Base-by-base conservation (phyloP, 1,140 invertebrate genomes). In the Scaptodrosophila lebanonensis region DNA sequence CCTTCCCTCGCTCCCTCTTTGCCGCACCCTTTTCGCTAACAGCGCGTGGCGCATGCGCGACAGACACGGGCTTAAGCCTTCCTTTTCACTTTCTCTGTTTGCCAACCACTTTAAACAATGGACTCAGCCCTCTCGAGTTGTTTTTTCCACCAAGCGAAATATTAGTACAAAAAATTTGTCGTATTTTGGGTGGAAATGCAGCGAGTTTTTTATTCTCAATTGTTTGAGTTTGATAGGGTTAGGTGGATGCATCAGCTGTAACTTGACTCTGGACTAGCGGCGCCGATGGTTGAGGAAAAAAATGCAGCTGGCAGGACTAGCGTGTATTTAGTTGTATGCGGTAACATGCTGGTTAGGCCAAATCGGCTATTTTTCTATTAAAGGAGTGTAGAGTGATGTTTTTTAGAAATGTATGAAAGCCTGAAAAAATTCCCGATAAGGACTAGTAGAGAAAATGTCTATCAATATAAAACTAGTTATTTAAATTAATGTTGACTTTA, bases 141-240 rank as follows among this genome's bases (percentile, higher is more conserved):
- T 48, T 42, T 50, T 12, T 62, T 42, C 27, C 18, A n/a, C n/a
- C n/a, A n/a, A n/a, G 33, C 27, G 25, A 62, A 52, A 68, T 51
- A 79, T 79, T 79, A 69, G 61, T 58, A 47, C n/a, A 38, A 11
- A 68, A 75, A 72, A 70, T 70, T 60, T 70, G 66, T 82, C 27
- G 27, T 53, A 12, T 52, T 54, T 66, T 35, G 33, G 22, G 45
- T 38, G 39, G 20, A 50, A 49, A 48, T 36, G 33, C 13, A 36
- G 12, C 33, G 0, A 29, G 39, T 13, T 35, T 50, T 42, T 32
- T 45, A 8, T 17, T n/a, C 16, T 16, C 16, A n/a, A 16, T 49
- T 36, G 18, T 38, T 49, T 45, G 42, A 3, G 2, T 17, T 11
- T 20, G 33, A 27, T 54, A 56, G 58, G 56, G 56, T 59, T 59